A percentile compares a stretch with the other conserved stretches of the same genome.
Conservation (phyloP, 2,888 invertebrate species). For the Ommatoiulus sabulosus region DNA sequence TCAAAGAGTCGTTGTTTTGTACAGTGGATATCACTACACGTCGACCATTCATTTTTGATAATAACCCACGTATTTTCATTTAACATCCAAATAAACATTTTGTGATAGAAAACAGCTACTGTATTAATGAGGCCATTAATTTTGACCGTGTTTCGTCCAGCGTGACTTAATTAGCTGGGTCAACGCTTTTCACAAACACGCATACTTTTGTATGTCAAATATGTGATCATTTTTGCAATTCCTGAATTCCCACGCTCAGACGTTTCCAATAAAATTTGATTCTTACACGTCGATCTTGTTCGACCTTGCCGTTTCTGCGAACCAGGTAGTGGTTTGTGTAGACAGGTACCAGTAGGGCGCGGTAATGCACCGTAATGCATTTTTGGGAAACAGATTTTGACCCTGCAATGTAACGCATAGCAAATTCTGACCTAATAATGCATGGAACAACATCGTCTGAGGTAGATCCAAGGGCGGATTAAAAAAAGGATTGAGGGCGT, state of each 20-base stretch:
- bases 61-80: not conserved
- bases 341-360: conserved; percentile 43
- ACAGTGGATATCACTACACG: too few relatives aligned
- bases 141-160: conserved; percentile 11
- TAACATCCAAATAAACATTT: not conserved
- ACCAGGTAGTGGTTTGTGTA: conserved; percentile 48
- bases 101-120: too few relatives aligned
- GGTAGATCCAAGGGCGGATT: conserved; percentile 41
- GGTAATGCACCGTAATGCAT: conserved; percentile 46
- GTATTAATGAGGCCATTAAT: conserved; percentile 8
- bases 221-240: not conserved
- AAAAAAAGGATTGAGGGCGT: conserved; percentile 20
- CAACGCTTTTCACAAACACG: conserved; percentile 35
- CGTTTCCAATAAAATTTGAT: conserved; percentile 37
- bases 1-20: too few relatives aligned
- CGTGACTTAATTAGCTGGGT: conserved; percentile 11
- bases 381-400: conserved; percentile 37
- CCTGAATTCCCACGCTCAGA: not conserved
- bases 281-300: not conserved
- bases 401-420: conserved; percentile 22
- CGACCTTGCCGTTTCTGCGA: conserved; percentile 37
- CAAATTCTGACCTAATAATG: conserved; percentile 37
- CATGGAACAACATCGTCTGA: conserved; percentile 27
- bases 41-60: too few relatives aligned
- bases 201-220: not conserved